Percentiles rank a stretch among this genome's conserved stretches.
These are phyloP conservation scores for Ericerus pela DNA, from an alignment of 1,140 invertebrate species.

Conservation along the genomic window DNA sequence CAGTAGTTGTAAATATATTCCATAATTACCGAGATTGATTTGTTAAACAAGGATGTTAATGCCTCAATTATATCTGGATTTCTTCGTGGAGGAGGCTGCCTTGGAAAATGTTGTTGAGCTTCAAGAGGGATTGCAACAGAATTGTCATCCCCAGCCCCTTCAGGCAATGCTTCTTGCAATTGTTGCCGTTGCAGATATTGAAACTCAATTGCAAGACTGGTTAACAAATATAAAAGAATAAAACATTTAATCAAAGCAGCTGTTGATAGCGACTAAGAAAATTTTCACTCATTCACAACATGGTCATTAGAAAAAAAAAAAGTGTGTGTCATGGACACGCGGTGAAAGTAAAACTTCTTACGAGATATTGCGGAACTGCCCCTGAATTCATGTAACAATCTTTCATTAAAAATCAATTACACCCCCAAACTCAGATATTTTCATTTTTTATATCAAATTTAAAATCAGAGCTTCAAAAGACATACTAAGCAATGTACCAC, in stretches of 20 bases:
- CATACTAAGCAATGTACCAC: too few relatives aligned
- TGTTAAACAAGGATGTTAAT: neutral
- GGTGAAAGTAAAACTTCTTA: too few relatives aligned
- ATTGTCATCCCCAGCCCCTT: neutral
- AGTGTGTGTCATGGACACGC: too few relatives aligned
- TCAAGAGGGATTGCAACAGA: neutral
- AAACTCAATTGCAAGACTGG: constrained; percentile 2
- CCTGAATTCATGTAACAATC: too few relatives aligned
- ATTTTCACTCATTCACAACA: too few relatives aligned
- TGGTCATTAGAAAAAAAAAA: too few relatives aligned
- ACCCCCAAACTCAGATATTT: too few relatives aligned
- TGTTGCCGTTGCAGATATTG: neutral
- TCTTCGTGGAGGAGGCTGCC: neutral
- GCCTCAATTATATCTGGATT: neutral
- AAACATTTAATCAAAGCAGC: neutral
- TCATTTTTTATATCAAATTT: too few relatives aligned
- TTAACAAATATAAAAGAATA: neutral
- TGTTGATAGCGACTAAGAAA: too few relatives aligned
- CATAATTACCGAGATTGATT: neutral
- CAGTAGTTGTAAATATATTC: neutral
- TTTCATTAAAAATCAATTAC: too few relatives aligned
- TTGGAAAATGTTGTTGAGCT: neutral
- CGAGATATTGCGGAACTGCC: too few relatives aligned
- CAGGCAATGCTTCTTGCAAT: neutral
- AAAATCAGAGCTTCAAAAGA: too few relatives aligned